Evolutionary conservation across 2,797 vertebrate species (phyloP).

Genomic region (Heteromormyrus szaboi): DNA sequence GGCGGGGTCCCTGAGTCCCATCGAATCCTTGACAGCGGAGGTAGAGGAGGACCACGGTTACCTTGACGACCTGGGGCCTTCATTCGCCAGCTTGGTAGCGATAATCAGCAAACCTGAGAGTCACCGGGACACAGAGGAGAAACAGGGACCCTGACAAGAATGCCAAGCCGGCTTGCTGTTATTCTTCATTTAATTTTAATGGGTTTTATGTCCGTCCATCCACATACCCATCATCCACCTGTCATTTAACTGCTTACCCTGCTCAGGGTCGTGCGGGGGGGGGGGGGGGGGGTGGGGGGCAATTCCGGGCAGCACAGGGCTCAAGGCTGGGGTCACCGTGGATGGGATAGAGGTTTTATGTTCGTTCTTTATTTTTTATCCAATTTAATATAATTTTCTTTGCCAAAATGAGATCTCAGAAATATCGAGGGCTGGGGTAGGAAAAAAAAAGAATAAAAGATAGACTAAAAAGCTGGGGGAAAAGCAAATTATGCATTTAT

Average conservation of each 20-base stretch:
- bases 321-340: background rate
- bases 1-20: slow-evolving; percentile 91
- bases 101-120: slow-evolving; percentile 83
- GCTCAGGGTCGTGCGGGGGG: background rate
- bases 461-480: background rate
- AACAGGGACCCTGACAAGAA: background rate
- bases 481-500: background rate
- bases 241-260: background rate
- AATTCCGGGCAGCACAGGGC: background rate
- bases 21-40: slow-evolving; percentile 77
- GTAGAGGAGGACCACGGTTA: slow-evolving; percentile 85
- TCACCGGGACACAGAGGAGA: slow-evolving; percentile 44
- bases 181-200: background rate
- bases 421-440: background rate
- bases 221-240: background rate
- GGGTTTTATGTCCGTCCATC: background rate
- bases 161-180: background rate
- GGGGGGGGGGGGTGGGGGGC: too few relatives aligned
- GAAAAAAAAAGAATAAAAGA: background rate
- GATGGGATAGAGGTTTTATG: background rate
- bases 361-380: background rate
- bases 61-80: slow-evolving; percentile 90
- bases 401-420: background rate
- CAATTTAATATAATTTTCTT: background rate
- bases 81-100: slow-evolving; percentile 87